Conservation (phyloP, 1,140 invertebrate species). For the Pectinophora gossypiella region DNA sequence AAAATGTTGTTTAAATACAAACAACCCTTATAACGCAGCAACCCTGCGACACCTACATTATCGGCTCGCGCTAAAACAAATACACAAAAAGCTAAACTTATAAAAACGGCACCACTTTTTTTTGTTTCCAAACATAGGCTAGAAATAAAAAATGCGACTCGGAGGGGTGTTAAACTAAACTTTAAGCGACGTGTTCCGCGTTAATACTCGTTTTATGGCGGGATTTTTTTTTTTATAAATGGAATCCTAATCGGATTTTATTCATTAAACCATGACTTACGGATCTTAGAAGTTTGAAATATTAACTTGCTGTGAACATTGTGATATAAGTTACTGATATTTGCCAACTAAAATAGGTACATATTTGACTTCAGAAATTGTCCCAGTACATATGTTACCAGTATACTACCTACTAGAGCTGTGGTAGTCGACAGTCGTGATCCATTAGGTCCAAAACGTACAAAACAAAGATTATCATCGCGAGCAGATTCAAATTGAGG, state of each 20-base stretch:
- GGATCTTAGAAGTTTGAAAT: no score
- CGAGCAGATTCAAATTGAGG: conserved; percentile 37
- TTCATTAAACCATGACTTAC: background rate
- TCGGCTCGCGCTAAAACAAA: conserved; percentile 60
- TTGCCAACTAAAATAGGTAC: no score
- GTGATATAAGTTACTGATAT: no score
- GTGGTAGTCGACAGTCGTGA: conserved; percentile 12
- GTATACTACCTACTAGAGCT: background rate
- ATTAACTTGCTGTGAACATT: no score
- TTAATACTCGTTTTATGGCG: conserved; percentile 13
- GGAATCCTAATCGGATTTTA: background rate
- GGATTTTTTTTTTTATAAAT: background rate
- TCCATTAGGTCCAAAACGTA: conserved; percentile 19
- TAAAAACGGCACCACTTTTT: conserved; percentile 52
- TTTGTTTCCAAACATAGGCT: conserved; percentile 42
- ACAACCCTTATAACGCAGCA: no score
- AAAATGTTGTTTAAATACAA: no score
- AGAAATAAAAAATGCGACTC: conserved; percentile 32
- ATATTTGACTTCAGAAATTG: no score
- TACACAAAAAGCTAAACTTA: conserved; percentile 48
- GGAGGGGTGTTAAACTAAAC: conserved; percentile 41
- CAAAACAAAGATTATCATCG: conserved; percentile 26
- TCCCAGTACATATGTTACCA: no score
- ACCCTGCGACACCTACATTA: conserved; percentile 17
- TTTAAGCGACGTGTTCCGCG: conserved; percentile 34